These are phyloP conservation scores for Automeris io DNA, from an alignment of 2,888 invertebrate genomes.

Conservation along the genomic window DNA sequence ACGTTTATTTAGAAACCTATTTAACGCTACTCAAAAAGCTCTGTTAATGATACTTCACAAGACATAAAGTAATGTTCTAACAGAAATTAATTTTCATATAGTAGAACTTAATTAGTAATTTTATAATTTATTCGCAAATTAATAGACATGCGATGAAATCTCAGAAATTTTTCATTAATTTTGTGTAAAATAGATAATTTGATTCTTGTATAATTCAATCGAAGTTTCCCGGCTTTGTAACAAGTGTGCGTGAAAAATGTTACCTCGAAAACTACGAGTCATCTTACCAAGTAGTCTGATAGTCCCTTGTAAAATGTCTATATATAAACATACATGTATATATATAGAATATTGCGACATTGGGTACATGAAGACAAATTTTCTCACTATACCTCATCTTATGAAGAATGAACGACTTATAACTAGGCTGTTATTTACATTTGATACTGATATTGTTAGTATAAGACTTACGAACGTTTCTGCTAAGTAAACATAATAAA, in stretches of 20 bases:
- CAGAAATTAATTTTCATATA: no score
- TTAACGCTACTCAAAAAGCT: no score
- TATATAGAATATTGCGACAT: constrained; percentile 13
- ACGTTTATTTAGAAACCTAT: no score
- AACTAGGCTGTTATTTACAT: neutral
- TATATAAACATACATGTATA: constrained; percentile 1
- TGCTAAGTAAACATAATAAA: no score
- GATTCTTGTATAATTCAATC: constrained; percentile 28
- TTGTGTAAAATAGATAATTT: constrained; percentile 8
- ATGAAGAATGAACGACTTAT: neutral
- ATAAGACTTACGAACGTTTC: no score
- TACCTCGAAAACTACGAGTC: constrained; percentile 18
- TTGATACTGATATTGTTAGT: neutral
- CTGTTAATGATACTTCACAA: no score
- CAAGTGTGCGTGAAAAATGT: constrained; percentile 12
- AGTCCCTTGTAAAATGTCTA: constrained; percentile 17
- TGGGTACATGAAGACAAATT: constrained; percentile 16
- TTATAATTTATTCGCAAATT: no score
- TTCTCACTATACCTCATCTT: constrained; percentile 15
- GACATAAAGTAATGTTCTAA: no score
- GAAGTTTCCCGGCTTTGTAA: constrained; percentile 10
- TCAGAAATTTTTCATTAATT: no score
- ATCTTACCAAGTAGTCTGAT: constrained; percentile 13
- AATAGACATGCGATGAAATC: no score
- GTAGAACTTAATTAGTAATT: no score